Base-by-base conservation (phyloP, 2,113 vertebrate species). In the Hippocampus abdominalis region DNA sequence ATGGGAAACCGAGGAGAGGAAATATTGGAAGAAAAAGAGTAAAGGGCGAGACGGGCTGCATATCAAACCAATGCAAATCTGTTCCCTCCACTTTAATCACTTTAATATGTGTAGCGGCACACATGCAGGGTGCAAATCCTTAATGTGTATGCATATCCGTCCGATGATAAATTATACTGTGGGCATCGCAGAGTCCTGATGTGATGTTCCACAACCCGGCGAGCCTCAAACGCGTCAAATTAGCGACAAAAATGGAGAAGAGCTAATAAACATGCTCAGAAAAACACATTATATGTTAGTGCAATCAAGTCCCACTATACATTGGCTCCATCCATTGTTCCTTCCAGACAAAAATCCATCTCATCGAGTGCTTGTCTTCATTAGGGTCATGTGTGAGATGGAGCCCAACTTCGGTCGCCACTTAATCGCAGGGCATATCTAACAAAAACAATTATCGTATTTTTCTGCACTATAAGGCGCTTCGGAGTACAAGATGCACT, bases 41-140 rank as follows among this genome's bases (percentile, higher is more conserved):
- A 67, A 42, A 77, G 66, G 63, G 20, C 59, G 68, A 83, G 79
- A 86, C 78, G 69, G 76, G 84, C 81, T 66, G 49, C 77, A 71
- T 78, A 78, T 78, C 75, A 84, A 86, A 82, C 80, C 80, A 75
- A 80, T 84, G 76, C 79, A 85, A 85, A 87, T 87, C 71, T 81
- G 71, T 68, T 72, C 64, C 51, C 48, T 25, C 15, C 20, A 49
- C 59, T 71, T 68, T 81, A 86, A 86, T 85, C 79, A 71, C 64
- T 75, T 73, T 68, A 80, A 72, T 59, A 66, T 67, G 59, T 80
- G 57, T 46, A 71, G 9, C 48, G 71, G 49, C 66, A 60, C 48
- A 76, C 48, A 20, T 11, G 29, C 61, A 61, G 36, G 72, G 64
- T 9, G 2, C 60, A 76, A 77, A 84, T 80, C 73, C 66, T 61